These are phyloP conservation scores for Bruchidius siliquastri DNA, from an alignment of 2,888 invertebrate genomes.

Conservation along the genomic window DNA sequence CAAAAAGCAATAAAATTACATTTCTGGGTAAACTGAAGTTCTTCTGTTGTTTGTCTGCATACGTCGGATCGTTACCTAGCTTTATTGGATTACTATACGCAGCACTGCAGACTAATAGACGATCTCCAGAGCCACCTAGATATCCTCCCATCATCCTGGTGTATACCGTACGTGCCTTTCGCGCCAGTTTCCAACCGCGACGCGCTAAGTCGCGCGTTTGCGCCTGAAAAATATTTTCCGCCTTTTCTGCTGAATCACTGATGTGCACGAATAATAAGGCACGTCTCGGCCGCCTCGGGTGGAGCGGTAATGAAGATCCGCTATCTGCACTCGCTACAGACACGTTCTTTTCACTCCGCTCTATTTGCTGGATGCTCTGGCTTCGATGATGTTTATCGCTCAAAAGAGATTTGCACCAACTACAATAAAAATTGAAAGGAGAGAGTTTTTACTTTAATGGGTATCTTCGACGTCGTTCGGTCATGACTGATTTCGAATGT, in stretches of 20 bases:
- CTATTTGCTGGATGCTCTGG: constrained; percentile 4
- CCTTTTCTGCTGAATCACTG: constrained; percentile 40
- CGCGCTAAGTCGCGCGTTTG: background rate
- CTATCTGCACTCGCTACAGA: constrained; percentile 37
- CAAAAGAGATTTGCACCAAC: background rate
- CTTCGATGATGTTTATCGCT: background rate
- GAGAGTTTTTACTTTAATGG: background rate
- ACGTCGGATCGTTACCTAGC: no score
- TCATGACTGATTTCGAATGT: background rate
- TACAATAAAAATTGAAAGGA: background rate
- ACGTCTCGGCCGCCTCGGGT: constrained; percentile 31
- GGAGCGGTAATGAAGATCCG: constrained; percentile 34
- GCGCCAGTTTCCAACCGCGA: background rate
- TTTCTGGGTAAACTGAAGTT: no score
- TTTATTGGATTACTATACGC: no score
- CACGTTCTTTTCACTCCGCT: constrained; percentile 24
- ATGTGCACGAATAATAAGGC: constrained; percentile 39
- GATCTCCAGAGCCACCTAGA: background rate
- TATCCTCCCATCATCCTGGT: background rate
- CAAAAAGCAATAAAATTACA: no score
- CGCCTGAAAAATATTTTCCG: constrained; percentile 17
- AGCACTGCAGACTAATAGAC: background rate
- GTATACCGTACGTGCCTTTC: background rate
- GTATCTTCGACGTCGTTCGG: background rate
- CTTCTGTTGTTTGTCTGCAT: no score